Conservation (phyloP, 2,113 vertebrate species). For the Taxidea taxus region DNA sequence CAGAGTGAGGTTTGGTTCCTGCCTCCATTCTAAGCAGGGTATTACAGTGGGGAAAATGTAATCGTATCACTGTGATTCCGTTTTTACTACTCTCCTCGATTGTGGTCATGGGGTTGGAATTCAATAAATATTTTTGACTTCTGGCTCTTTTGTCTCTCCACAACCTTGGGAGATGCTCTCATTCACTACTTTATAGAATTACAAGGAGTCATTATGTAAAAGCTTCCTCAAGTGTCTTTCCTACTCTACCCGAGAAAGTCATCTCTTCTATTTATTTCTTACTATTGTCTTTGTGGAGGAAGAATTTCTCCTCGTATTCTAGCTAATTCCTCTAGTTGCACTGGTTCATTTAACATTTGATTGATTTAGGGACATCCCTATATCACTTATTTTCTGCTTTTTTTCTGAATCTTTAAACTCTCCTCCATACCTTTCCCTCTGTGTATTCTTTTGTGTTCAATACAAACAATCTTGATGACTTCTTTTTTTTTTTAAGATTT, state of each 20-base stretch:
- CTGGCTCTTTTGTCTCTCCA: neutral
- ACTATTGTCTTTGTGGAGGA: neutral
- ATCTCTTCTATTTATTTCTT: neutral
- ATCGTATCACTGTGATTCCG: neutral
- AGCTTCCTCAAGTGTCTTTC: neutral
- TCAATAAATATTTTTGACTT: neutral
- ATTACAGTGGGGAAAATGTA: neutral
- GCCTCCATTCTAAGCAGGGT: neutral
- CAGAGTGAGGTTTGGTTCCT: neutral
- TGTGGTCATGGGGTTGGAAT: neutral
- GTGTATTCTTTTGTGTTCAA: neutral
- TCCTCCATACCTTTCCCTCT: neutral
- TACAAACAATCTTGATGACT: neutral
- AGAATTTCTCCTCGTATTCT: neutral
- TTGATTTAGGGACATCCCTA: neutral
- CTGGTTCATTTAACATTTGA: neutral
- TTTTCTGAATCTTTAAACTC: neutral
- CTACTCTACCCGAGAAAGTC: neutral
- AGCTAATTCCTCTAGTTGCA: neutral
- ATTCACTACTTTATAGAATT: neutral
- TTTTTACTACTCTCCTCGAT: neutral
- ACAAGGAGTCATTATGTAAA: neutral
- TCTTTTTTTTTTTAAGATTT: too few relatives aligned
- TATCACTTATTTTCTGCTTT: neutral
- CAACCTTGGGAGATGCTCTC: neutral